A percentile compares a stretch with the other conserved stretches of the same genome.
phyloP scores from a whole-genome alignment of 35 echinoderm and acorn worm genomes.

The Antedon bifida region DNA sequence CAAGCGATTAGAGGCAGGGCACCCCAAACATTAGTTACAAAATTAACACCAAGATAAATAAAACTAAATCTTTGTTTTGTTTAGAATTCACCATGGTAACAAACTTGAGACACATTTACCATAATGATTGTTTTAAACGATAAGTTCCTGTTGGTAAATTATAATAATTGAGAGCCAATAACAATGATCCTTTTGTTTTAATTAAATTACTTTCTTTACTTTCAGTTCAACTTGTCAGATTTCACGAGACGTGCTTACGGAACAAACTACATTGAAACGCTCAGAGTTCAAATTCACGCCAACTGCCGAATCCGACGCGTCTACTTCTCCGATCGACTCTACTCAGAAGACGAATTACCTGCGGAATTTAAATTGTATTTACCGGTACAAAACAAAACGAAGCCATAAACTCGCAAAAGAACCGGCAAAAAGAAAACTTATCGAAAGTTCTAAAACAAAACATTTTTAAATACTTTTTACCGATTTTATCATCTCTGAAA shows the following conservation, averaged over 20 bases:
- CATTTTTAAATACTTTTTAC: neutral
- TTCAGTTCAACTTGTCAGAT: conserved; percentile 99
- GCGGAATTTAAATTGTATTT: conserved; percentile 99
- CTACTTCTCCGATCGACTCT: conserved; percentile 95
- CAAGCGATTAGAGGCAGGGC: too few relatives aligned
- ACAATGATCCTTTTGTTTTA: too few relatives aligned
- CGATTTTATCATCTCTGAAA: neutral
- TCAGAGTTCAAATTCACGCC: conserved; percentile 99
- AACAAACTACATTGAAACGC: conserved; percentile 99
- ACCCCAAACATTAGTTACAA: too few relatives aligned
- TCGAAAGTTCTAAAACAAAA: neutral
- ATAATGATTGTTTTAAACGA: too few relatives aligned
- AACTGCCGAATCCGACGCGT: conserved; percentile 97
- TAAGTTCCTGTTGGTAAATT: too few relatives aligned
- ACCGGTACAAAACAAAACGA: conserved; percentile 70
- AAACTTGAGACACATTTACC: too few relatives aligned
- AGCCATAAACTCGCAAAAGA: conserved; percentile 16
- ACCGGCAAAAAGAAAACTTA: neutral
- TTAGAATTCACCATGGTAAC: too few relatives aligned
- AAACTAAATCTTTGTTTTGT: too few relatives aligned
- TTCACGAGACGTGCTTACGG: conserved; percentile 99
- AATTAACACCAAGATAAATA: too few relatives aligned
- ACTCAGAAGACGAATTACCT: conserved; percentile 98
- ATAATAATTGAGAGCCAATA: too few relatives aligned
- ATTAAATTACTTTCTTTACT: neutral